Conservation (phyloP, 2,797 vertebrate species). For the Gymnothorax reevesii region DNA sequence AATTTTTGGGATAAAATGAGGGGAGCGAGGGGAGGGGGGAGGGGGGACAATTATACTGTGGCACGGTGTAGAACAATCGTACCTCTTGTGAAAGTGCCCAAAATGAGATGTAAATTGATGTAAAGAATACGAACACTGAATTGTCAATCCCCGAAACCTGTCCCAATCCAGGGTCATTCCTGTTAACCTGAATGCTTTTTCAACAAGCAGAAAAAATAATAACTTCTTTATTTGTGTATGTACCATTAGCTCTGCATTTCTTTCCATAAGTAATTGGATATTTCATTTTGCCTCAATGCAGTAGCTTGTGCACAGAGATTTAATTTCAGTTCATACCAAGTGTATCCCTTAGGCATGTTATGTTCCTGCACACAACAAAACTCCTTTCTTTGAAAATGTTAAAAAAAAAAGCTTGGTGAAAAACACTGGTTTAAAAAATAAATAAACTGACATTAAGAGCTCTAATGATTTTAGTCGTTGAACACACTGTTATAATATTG, state of each 20-base stretch:
- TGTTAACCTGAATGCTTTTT: background rate
- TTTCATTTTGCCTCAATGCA: background rate
- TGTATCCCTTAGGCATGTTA: background rate
- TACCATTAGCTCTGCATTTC: conserved; percentile 4
- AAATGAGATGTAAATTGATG: background rate
- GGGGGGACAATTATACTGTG: too few species aligned
- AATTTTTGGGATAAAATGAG: too few species aligned
- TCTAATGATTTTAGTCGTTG: background rate
- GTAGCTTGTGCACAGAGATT: background rate
- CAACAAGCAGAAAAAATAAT: background rate
- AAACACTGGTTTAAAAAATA: background rate
- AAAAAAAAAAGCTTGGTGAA: background rate
- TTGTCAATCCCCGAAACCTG: background rate
- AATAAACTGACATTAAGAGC: background rate
- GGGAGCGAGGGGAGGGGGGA: too few species aligned
- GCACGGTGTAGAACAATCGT: too few species aligned
- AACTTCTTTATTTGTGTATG: conserved; percentile 3
- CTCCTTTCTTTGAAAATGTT: background rate
- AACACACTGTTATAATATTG: background rate
- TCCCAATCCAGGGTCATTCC: background rate
- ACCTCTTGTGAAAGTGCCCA: too few species aligned
- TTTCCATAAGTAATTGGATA: background rate
- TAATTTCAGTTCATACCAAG: background rate
- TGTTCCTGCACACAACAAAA: background rate
- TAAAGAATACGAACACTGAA: background rate